Evolutionary conservation across 2,113 vertebrate species (phyloP), one percentile per base, ranked within the genome.

Genomic region (Otus sunia): DNA sequence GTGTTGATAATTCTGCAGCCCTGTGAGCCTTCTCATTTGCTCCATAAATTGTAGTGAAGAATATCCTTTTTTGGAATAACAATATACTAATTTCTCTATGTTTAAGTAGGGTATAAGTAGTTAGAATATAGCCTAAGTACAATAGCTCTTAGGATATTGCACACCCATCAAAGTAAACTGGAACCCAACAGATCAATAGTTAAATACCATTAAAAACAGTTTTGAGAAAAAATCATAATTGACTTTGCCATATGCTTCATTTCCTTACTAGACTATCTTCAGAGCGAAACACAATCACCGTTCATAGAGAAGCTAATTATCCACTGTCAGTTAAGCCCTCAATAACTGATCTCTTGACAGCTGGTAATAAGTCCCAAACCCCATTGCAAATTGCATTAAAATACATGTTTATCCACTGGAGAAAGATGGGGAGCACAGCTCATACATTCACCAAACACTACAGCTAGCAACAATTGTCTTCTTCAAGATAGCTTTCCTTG

Each of bases 281-380:
- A 89, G 94, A 94, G 68, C 88, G 86, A 92, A 93, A 87, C 94
- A 95, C 94, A 91, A 97, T 95, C 96, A 95, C 96, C 5, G 22
- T 96, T 97, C 96, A 92, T 94, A 90, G 88, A 94, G 94, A 77
- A 96, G 88, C 90, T 96, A 96, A 97, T 96, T 97, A 97, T 93
- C 95, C 90, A 81, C 75, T 96, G 96, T 93, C 96, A 97, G 74
- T 94, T 95, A 95, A 96, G 74, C 81, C 90, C 81, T 95, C 95
- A 91, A 86, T 92, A 96, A 94, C 79, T 94, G 94, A 95, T 97
- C 94, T 96, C 94, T 91, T 97, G 95, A 88, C 96, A 97, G 96
- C 88, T 95, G 92, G 95, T 97, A 96, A 73, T 96, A 93, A 95
- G 90, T 89, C 93, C 95, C 88, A 94, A 96, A 89, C 80, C 58